Percentiles rank a stretch among this genome's conserved stretches.
Conservation (phyloP, 2,888 invertebrate genomes). For the Pelosia muscerda region DNA sequence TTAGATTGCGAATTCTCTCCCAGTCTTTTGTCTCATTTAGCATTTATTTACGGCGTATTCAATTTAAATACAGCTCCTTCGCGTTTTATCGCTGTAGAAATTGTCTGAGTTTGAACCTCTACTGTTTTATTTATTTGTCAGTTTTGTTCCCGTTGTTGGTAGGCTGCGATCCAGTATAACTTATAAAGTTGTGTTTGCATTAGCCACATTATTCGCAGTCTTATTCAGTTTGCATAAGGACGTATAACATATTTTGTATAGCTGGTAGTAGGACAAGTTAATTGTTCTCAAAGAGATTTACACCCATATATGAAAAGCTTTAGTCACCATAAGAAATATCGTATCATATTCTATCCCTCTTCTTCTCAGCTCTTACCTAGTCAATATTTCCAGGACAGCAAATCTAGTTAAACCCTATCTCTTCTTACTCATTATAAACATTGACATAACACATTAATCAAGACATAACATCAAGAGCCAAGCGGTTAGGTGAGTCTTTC, state of each 20-base stretch:
- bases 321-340: not conserved
- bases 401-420: not conserved
- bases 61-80: conserved; percentile 82
- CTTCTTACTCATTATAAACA: not conserved
- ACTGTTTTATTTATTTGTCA: conserved; percentile 79
- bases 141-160: conserved; percentile 70
- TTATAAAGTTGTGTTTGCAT: conserved; percentile 43
- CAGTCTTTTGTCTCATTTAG: conserved; percentile 84
- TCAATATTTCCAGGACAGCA: not conserved
- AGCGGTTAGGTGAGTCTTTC: too few species aligned
- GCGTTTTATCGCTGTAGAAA: conserved; percentile 80
- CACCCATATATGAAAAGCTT: not conserved
- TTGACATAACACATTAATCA: too few species aligned
- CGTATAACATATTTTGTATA: conserved; percentile 3
- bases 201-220: conserved; percentile 42
- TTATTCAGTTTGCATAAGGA: not conserved
- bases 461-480: too few species aligned
- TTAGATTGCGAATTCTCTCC: conserved; percentile 79
- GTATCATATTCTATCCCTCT: too few species aligned
- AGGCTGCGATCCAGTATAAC: conserved; percentile 58
- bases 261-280: not conserved
- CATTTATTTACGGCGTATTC: conserved; percentile 84
- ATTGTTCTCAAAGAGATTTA: not conserved
- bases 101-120: conserved; percentile 71
- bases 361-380: too few species aligned